Conservation (phyloP, 2,797 vertebrate species). For the Rachycentron canadum region DNA sequence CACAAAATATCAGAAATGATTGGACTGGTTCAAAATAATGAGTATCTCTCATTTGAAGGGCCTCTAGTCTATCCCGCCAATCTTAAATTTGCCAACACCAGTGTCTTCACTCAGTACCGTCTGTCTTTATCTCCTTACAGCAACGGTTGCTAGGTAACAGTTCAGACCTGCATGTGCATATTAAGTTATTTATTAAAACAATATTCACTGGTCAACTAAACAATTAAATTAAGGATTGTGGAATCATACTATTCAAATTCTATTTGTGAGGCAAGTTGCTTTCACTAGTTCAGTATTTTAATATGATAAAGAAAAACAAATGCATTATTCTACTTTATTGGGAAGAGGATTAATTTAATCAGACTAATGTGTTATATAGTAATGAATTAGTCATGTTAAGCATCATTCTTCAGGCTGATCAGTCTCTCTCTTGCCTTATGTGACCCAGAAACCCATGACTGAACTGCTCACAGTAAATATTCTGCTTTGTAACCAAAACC, state of each 20-base stretch:
- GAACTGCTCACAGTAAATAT: conserved; percentile 77
- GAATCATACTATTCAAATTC: conserved; percentile 16
- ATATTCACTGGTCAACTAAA: conserved; percentile 47
- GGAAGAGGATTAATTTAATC: conserved; percentile 27
- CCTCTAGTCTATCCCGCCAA: conserved; percentile 26
- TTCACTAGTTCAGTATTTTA: conserved; percentile 2
- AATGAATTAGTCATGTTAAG: conserved; percentile 51
- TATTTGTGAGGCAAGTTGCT: conserved; percentile 12
- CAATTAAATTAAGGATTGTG: conserved; percentile 24
- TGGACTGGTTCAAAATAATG: conserved; percentile 36
- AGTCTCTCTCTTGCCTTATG: conserved; percentile 19
- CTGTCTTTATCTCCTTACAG: conserved; percentile 60
- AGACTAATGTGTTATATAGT: conserved; percentile 25
- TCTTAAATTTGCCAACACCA: conserved; percentile 48
- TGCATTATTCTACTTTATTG: conserved; percentile 19
- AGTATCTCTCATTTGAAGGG: conserved; percentile 29
- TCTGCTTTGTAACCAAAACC: conserved; percentile 72
- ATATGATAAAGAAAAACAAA: conserved; percentile 7
- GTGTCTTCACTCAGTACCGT: conserved; percentile 42
- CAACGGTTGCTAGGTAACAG: conserved; percentile 76
- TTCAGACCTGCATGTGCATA: conserved; percentile 44
- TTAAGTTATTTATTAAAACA: conserved; percentile 49
- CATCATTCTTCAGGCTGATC: conserved; percentile 47
- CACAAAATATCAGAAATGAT: background rate
- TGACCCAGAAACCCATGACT: conserved; percentile 80